Evolutionary conservation across 2,888 invertebrate genomes (phyloP), one percentile per base, ranked within the genome.

Genomic region (Heliconius aoede): DNA sequence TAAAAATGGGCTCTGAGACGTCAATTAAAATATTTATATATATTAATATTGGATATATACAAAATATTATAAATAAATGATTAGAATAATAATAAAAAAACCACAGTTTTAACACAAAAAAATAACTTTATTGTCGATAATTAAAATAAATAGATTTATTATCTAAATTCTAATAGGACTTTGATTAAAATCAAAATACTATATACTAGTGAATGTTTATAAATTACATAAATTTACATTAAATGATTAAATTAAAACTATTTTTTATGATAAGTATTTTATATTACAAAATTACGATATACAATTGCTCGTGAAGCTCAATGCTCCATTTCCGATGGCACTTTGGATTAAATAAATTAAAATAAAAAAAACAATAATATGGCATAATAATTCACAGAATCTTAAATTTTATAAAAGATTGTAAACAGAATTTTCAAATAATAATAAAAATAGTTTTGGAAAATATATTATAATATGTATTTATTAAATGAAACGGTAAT

Each of bases 161-260:
- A 88, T 85, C 87, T 90, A 90, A 79, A 76, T 78, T 80, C 78
- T 81, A 80, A 82, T 88, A 89, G 89, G 88, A 91, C 85, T 90
- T 85, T 83, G 76, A 80, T 81, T 82, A 71, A 79, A 81, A 80
- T 76, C 80, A 83, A 83, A 83, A 81, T 79, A 78, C 79, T 80
- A 80, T 80, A 80, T 77, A 61, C 73, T 62, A 62, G 28, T 62
- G 55, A 78, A n/a, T 67, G n/a, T n/a, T n/a, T 68, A 72, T 18
- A 60, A 40, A 73, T 60, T 55, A 62, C 26, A 69, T 36, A 28
- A 51, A 18, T 64, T 55, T 36, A 55, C 55, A 58, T 26, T 55
- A 46, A 24, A 32, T 71, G 61, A 71, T 76, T 55, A 55, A 51
- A 24, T 61, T 51, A 64, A 28, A 55, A 32, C 8, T 55, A 64